Evolutionary conservation across 2,888 invertebrate species (phyloP).

Genomic region (Mesorhabditis belari): DNA sequence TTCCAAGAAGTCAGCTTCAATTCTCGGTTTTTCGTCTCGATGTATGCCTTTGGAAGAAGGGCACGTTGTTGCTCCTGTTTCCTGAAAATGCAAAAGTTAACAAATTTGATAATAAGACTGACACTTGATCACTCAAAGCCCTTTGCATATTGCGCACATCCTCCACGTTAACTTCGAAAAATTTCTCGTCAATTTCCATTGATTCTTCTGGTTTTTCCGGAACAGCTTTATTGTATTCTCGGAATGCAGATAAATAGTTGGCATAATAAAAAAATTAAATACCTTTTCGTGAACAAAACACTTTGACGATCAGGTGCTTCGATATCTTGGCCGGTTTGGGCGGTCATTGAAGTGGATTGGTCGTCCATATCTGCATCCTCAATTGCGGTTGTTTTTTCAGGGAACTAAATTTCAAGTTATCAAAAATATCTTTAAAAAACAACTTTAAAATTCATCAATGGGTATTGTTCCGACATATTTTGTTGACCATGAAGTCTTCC

Average conservation of each 20-base stretch:
- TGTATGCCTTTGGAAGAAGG: conserved; percentile 22
- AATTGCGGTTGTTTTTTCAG: neutral
- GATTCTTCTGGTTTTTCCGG: no score
- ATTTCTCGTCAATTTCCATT: conserved; percentile 28
- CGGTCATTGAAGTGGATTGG: neutral
- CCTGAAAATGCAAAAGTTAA: conserved; percentile 11
- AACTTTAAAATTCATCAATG: neutral
- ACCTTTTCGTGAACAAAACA: neutral
- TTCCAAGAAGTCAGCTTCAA: conserved; percentile 32
- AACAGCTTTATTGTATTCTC: no score
- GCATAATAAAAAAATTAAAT: neutral
- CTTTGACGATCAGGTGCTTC: neutral
- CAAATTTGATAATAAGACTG: conserved; percentile 2
- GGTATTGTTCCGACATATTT: neutral
- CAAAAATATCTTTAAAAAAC: neutral
- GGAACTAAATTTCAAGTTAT: neutral
- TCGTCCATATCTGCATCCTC: no score
- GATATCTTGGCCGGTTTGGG: neutral
- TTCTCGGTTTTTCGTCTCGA: conserved; percentile 30
- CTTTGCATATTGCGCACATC: conserved; percentile 30
- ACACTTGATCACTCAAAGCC: conserved; percentile 27
- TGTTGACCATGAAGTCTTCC: no score
- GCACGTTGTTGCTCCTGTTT: conserved; percentile 23
- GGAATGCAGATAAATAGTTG: neutral
- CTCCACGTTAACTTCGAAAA: conserved; percentile 31